Evolutionary conservation across 2,113 vertebrate species (phyloP).

Genomic region (Istiophorus platypterus): DNA sequence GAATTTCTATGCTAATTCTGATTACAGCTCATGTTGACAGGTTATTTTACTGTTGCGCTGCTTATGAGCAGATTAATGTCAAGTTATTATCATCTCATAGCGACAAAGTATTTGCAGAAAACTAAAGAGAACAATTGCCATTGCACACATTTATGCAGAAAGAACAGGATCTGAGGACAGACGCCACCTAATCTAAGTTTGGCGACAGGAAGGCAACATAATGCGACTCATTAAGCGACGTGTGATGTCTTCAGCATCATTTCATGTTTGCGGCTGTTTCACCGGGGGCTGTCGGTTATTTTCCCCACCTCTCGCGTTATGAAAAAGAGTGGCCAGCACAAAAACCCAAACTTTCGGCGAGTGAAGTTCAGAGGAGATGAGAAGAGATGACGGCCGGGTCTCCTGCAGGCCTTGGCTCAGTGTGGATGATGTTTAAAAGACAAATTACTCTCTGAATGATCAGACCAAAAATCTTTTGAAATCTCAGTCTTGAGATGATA

Average conservation of each 20-base stretch:
- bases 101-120: background rate
- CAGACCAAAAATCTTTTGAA: background rate
- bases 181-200: background rate
- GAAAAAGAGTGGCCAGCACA: background rate
- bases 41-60: background rate
- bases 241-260: background rate
- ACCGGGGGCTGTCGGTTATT: background rate
- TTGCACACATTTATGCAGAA: background rate
- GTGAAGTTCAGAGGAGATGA: background rate
- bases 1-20: background rate
- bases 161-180: background rate
- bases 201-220: background rate
- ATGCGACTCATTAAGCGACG: background rate
- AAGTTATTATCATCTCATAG: background rate
- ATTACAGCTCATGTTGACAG: background rate
- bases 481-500: background rate
- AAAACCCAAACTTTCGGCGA: background rate
- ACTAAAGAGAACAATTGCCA: background rate
- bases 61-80: background rate
- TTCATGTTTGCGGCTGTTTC: background rate
- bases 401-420: background rate
- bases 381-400: background rate
- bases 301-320: background rate
- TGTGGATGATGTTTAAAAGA: background rate
- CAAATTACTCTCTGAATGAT: slow-evolving; percentile 1